These are phyloP conservation scores for Diaphora mendica DNA, from an alignment of 2,888 invertebrate species.

Conservation along the genomic window DNA sequence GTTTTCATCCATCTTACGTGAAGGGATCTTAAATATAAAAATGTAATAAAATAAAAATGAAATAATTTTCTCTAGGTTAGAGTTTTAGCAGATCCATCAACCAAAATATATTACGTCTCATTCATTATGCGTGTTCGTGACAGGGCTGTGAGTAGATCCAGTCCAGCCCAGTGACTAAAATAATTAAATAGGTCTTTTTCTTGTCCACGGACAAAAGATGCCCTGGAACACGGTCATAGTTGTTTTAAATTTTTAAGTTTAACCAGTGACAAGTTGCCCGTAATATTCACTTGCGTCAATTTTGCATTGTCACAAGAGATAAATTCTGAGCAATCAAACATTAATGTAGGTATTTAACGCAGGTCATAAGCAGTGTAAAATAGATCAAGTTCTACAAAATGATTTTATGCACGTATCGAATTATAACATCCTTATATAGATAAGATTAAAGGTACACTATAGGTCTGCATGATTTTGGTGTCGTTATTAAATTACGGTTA, in stretches of 20 bases:
- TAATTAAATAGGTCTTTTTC: slow-evolving; percentile 10
- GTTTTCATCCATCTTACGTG: slow-evolving; percentile 1
- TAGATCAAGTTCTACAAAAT: background rate
- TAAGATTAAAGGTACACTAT: too few relatives aligned
- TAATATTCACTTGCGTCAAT: background rate
- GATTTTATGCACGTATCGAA: too few relatives aligned
- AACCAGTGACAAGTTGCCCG: background rate
- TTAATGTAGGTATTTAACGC: background rate
- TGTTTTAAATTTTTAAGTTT: background rate
- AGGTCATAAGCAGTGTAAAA: background rate
- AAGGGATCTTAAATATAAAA: slow-evolving; percentile 1
- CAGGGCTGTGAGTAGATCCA: background rate
- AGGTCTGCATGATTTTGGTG: too few relatives aligned
- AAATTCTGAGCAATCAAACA: background rate
- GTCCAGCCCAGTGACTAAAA: slow-evolving; percentile 5
- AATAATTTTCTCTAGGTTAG: slow-evolving; percentile 4
- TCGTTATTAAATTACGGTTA: too few relatives aligned
- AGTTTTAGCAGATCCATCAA: slow-evolving; percentile 8
- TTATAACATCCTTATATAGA: too few relatives aligned
- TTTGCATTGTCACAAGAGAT: background rate
- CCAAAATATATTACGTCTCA: slow-evolving; percentile 11
- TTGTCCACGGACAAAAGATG: background rate
- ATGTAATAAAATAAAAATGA: slow-evolving; percentile 4
- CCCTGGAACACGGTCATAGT: background rate
- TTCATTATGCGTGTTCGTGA: slow-evolving; percentile 14